Evolutionary conservation across 1,140 invertebrate species (phyloP), one percentile per base, ranked within the genome.

Genomic region (Calliopsis andreniformis): DNA sequence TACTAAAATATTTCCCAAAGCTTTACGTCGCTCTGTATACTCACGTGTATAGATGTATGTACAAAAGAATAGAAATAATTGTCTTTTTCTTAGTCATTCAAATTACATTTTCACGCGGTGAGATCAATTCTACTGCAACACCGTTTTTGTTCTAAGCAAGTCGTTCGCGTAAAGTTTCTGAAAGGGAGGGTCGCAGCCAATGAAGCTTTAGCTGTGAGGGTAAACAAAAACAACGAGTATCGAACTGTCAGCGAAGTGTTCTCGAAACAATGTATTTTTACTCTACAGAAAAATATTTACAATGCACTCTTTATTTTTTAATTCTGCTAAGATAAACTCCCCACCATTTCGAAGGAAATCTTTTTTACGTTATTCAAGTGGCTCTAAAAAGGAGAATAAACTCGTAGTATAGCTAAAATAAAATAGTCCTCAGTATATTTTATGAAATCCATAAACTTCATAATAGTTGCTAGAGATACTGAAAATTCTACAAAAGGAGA

Each of bases 221-320:
- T 69, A 69, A 58, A 69, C 35, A 69, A 56, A 58, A 69, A 69
- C 51, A 56, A 45, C 25, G 39, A 43, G 20, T 23, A 12, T 16
- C 7, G 28, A 16, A 3, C 16, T 18, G 2, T 6, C 3, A 42
- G 12, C 18, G 51, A n/a, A 28, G 18, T 32, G 16, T 32, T 35
- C 35, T 35, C 49, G 32, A 25, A 35, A 35, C 3, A 10, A 28
- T 14, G 63, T 67, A 53, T 25, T 53, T 28, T 25, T 53, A 67
- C 2, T 16, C 63, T 25, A 53, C 23, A 35, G 53, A 18, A 67
- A 67, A 39, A 39, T n/a, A 25, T 25, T 30, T 14, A 14, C 62
- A 18, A 7, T 16, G 16, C 32, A 0, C 35, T 20, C 8, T 18
- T 62, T 62, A 25, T 43, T 62, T 62, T 62, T 7, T 28, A 18